Base-by-base conservation (phyloP, 1,140 invertebrate genomes). In the Drosophila murphyi region DNA sequence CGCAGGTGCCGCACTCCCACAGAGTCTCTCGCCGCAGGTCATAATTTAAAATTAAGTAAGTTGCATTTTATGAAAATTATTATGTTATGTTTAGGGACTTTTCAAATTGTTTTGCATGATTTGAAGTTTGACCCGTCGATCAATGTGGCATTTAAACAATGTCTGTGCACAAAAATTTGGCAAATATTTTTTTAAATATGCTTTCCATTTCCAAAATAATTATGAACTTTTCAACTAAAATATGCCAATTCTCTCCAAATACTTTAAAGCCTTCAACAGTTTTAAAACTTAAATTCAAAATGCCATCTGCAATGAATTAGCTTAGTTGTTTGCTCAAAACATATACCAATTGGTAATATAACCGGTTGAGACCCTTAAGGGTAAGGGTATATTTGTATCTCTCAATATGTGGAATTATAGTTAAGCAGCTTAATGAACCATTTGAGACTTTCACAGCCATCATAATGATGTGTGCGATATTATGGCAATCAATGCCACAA, bases 361-460 rank as follows among this genome's bases (percentile, higher is more conserved):
- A 55, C 63, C 56, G 35, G 35, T 35, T 48, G 20, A 69, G 56
- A 34, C 39, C 32, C 4, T 37, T 39, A 31, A 10, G 2, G 50
- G 28, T 20, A 5, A 56, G 55, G 63, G 55, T 59, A 72, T 54
- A 60, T 8, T 35, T 83, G 39, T 68, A 35, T 61, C 50, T 32
- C 37, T 41, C 50, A 69, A 55, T 12, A 43, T 10, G 60, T 57
- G 60, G 72, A 35, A 72, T 70, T 67, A 72, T 68, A 88, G 73
- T 77, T 89, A 89, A 88, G 83, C 85, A 57, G 83, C 83, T 88
- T 88, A 88, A 88, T 88, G 80, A 88, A 83, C 76, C 85, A 88
- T 83, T 87, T 81, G 70, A 78, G 89, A 88, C 85, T 88, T 88
- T 88, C 83, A 88, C 83, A 88, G 80, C 78, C 69, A 83, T 88